phyloP scores from a whole-genome alignment of 2,888 invertebrate species.

The Coenonympha arcania region DNA sequence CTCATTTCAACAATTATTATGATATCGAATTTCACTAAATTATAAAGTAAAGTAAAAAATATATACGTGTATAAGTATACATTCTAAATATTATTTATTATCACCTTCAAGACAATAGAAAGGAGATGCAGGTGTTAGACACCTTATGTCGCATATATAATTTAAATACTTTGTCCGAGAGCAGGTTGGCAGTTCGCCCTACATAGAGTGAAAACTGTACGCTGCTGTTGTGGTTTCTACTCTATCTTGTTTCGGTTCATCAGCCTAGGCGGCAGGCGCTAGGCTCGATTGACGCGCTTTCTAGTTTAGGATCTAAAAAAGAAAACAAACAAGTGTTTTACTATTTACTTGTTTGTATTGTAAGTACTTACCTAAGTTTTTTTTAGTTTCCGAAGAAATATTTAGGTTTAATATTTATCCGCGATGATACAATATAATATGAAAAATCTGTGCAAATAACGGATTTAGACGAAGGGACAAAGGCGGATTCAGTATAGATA shows the following conservation, averaged over 20 bases:
- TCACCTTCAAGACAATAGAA: neutral
- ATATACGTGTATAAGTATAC: neutral
- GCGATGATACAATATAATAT: too few relatives aligned
- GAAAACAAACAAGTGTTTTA: neutral
- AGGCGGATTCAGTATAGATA: too few relatives aligned
- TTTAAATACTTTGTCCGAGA: slow-evolving; percentile 19
- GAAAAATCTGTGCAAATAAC: too few relatives aligned
- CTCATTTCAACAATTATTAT: too few relatives aligned
- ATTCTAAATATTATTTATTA: neutral
- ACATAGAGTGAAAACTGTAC: slow-evolving; percentile 65
- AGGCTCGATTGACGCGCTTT: slow-evolving; percentile 49
- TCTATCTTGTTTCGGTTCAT: slow-evolving; percentile 65
- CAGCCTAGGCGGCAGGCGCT: slow-evolving; percentile 31
- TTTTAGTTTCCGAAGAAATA: neutral
- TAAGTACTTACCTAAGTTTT: too few relatives aligned
- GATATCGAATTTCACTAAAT: too few relatives aligned
- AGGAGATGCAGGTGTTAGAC: neutral
- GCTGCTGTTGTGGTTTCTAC: slow-evolving; percentile 56
- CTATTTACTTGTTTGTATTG: neutral
- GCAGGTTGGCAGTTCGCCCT: slow-evolving; percentile 57
- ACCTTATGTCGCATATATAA: slow-evolving; percentile 1
- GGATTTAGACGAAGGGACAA: too few relatives aligned
- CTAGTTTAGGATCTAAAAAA: slow-evolving; percentile 41
- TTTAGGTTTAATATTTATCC: too few relatives aligned
- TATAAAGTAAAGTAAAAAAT: too few relatives aligned